Conservation (phyloP, 2,797 vertebrate genomes). For the Alcedo atthis region DNA sequence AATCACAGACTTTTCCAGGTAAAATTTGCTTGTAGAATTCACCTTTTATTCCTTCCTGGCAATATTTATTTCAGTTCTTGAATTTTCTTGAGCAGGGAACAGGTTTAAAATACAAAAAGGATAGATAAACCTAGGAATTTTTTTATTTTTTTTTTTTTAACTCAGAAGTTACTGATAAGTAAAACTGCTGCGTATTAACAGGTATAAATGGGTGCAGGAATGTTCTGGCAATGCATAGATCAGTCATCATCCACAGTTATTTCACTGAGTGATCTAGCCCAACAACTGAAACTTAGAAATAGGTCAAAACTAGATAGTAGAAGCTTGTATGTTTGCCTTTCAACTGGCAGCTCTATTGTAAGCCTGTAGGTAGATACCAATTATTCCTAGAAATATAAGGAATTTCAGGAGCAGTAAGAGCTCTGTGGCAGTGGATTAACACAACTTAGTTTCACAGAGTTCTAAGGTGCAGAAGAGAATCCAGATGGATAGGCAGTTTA, state of each 20-base stretch:
- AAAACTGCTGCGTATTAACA: background rate
- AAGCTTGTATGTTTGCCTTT: background rate
- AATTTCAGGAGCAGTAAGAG: background rate
- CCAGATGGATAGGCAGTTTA: background rate
- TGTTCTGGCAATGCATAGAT: background rate
- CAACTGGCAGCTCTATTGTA: background rate
- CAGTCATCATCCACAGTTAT: background rate
- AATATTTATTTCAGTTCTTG: background rate
- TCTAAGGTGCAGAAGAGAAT: constrained; percentile 9
- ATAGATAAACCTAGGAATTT: background rate
- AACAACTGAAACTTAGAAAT: background rate
- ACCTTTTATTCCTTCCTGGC: background rate
- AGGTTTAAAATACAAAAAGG: background rate
- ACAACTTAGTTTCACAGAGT: background rate
- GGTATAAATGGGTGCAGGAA: background rate
- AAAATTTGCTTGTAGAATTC: background rate
- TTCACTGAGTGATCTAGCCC: background rate
- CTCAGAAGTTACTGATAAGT: background rate
- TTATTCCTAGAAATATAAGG: background rate
- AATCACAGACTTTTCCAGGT: background rate
- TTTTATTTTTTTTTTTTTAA: too few relatives aligned
- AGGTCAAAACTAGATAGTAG: background rate
- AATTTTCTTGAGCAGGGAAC: background rate
- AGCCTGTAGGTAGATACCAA: background rate
- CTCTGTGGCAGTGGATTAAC: background rate